Conservation (phyloP, 2,888 invertebrate genomes). For the Pediacus dermestoides region DNA sequence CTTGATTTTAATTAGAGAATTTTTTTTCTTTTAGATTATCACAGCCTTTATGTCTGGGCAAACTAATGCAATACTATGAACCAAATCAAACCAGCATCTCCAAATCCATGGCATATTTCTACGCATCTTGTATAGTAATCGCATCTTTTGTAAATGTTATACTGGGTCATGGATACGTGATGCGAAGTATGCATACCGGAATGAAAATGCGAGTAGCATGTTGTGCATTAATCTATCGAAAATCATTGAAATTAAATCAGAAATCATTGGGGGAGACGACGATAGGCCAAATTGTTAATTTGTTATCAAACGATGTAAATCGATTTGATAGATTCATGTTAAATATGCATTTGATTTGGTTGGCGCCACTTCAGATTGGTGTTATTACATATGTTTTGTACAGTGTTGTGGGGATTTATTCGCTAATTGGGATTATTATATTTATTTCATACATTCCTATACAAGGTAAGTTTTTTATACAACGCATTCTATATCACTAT, state of each 20-base stretch:
- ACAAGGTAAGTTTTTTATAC: too few relatives aligned
- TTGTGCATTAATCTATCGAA: slow-evolving; percentile 40
- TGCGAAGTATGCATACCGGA: neutral
- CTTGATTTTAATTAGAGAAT: too few relatives aligned
- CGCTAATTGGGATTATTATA: slow-evolving; percentile 54
- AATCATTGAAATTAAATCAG: slow-evolving; percentile 64
- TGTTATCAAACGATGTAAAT: slow-evolving; percentile 80
- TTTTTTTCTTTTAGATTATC: slow-evolving; percentile 1
- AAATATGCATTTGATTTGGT: slow-evolving; percentile 58
- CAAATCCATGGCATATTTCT: neutral
- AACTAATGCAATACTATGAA: neutral
- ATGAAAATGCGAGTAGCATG: slow-evolving; percentile 1
- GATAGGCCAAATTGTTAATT: slow-evolving; percentile 56
- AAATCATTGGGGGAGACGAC: slow-evolving; percentile 79
- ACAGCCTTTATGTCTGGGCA: slow-evolving; percentile 2
- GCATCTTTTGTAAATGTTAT: neutral
- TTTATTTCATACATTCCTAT: slow-evolving; percentile 48
- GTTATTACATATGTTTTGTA: slow-evolving; percentile 68
- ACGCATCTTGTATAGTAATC: neutral
- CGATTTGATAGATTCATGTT: slow-evolving; percentile 77
- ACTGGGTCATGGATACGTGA: neutral
- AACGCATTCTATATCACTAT: too few relatives aligned
- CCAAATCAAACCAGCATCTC: slow-evolving; percentile 3
- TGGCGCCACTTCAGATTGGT: slow-evolving; percentile 64
- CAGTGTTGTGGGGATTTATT: slow-evolving; percentile 50